phyloP scores from a whole-genome alignment of 1,140 invertebrate species.

The Ganaspis sp. region DNA sequence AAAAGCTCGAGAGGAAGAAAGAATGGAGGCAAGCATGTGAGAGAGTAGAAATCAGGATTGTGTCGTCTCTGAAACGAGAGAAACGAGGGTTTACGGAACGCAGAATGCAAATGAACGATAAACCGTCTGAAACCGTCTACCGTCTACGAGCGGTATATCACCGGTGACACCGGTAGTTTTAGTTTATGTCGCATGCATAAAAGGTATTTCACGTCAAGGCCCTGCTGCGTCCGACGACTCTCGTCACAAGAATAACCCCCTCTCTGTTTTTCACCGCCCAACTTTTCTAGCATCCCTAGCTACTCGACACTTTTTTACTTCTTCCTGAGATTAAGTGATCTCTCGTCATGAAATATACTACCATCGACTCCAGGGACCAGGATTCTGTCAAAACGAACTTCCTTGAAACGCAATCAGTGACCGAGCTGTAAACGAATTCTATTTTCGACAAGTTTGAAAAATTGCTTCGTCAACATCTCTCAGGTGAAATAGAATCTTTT shows the following conservation, averaged over 20 bases:
- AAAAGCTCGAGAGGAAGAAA: too few species aligned
- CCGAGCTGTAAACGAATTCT: not conserved
- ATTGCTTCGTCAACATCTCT: not conserved
- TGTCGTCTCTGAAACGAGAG: constrained; percentile 33
- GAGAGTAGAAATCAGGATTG: constrained; percentile 44
- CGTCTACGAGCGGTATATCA: constrained; percentile 60
- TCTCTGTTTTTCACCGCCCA: not conserved
- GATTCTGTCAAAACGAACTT: not conserved
- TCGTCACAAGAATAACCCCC: constrained; percentile 39
- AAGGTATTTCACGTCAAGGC: constrained; percentile 49
- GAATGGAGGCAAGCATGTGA: not conserved
- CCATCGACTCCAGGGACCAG: not conserved
- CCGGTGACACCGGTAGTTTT: constrained; percentile 62
- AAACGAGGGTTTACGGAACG: constrained; percentile 45
- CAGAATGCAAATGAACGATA: constrained; percentile 65
- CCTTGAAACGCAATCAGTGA: not conserved
- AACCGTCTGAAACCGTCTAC: constrained; percentile 57
- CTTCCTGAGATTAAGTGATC: constrained; percentile 40
- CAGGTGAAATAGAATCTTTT: too few species aligned
- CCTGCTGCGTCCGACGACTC: constrained; percentile 50
- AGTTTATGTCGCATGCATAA: constrained; percentile 65
- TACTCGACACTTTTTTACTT: constrained; percentile 31
- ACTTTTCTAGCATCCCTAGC: not conserved
- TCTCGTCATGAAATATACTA: constrained; percentile 9
- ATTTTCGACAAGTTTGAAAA: not conserved